Base-by-base conservation (phyloP, 2,113 vertebrate species). In the Eonycteris spelaea region DNA sequence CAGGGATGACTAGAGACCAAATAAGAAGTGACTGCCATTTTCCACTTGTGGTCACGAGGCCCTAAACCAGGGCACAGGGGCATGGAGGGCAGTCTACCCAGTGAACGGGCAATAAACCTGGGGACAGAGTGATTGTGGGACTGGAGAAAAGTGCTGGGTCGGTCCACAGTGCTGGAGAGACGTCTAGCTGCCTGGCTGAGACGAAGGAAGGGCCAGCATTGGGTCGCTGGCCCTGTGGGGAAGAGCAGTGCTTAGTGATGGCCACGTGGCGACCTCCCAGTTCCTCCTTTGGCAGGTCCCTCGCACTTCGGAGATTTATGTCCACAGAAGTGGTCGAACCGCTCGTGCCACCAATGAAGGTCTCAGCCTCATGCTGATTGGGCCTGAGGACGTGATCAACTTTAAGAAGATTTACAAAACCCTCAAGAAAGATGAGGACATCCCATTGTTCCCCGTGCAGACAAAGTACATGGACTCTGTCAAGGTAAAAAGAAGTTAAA, bases 311-410 rank as follows among this genome's bases (percentile, higher is more conserved):
- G 99, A 99, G 98, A 99, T 99, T 0, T 99, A 99, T 0, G 99
- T 99, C 53, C 99, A 99, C 97, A 98, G 99, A 26, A 99, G 99
- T 0, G 99, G 99, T 74, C 98, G 99, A 40, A 99, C 99, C 8
- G 99, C 99, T 12, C 99, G 99, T 89, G 99, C 99, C 19, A 97
- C 99, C 67, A 99, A 94, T 6, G 99, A 99, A 67, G 99, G 99
- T 78, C 99, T 99, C 28, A 99, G 99, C 97, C 97, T 99, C 48
- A 97, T 99, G 95, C 97, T 99, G 12, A 98, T 99, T 0, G 99
- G 99, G 7, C 99, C 99, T 6, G 99, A 99, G 6, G 99, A 99
- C 95, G 82, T 99, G 97, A 97, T 99, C 59, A 99, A 99, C 97
- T 99, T 99, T 93, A 99, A 98, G 96, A 99, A 99, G 97, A 99